Evolutionary conservation across 2,113 vertebrate species (phyloP), one percentile per base, ranked within the genome.

Genomic region (Macaca nemestrina): DNA sequence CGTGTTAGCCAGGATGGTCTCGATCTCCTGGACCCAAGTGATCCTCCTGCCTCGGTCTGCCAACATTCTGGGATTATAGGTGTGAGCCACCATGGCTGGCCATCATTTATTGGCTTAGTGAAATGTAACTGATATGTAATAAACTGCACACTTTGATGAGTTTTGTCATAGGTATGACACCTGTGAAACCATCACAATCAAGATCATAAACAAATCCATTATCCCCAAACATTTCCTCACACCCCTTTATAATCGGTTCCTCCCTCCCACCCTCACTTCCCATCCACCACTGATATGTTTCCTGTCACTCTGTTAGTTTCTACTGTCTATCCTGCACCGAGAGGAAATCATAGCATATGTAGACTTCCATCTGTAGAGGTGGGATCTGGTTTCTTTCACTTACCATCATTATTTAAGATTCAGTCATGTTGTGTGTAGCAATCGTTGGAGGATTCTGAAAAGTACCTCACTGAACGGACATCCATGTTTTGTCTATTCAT

Each of bases 321-420:
- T 20, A 64, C 18, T 85, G 70, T 76, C 67, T 72, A 57, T 72
- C 50, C 90, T 90, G 27, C 61, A 32, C 61, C 1, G 12, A 32
- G 59, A 64, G 27, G 27, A 64, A 64, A 90, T 88, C 78, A 88
- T 2, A 81, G 68, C 30, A 52, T 40, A 40, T 17, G 25, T 2
- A 40, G 45, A 55, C 79, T 70, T 90, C 70, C 57, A 55, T n/a
- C 80, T 57, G 25, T 11, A 73, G n/a, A n/a, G 35, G 20, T 23
- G 30, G 61, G 61, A 57, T 75, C 94, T 94, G 94, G 76, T 17
- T 85, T 90, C 57, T 90, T 92, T 93, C 81, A 61, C 45, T 90
- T 55, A 40, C 22, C 17, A 1, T 78, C 85, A 95, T 82, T 83
- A 89, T 85, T 88, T 82, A 87, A 95, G 73, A 82, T 68, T 82